Base-by-base conservation (phyloP, 2,888 invertebrate genomes). In the Hydrotaea cyrtoneurina region DNA sequence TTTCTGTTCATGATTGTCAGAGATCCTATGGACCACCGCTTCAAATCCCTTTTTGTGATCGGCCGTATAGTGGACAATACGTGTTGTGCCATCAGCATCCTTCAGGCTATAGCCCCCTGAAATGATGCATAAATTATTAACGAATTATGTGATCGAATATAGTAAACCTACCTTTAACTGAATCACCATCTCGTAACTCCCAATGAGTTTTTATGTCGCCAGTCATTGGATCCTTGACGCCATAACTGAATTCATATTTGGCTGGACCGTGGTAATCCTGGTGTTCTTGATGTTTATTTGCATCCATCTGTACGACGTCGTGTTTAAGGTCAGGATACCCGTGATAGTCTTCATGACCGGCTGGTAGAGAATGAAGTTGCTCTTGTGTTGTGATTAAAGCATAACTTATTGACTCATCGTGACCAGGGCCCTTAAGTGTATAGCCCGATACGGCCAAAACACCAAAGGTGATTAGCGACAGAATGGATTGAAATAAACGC, bases 151-250 rank as follows among this genome's bases (percentile, higher is more conserved):
- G 31, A 31, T 39, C 11, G 8, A 39, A 11, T 8, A 39, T 36
- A 36, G 3, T 10, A 39, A 55, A 55, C 71, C 71, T 17, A 85
- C 86, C 86, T 19, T 81, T 93, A 17, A 93, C 93, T 73, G 88
- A 87, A 86, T 93, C 93, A 13, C 93, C 93, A 86, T 93, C 92
- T 66, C 93, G 91, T 77, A 91, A 90, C 87, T 93, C 93, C 88
- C 91, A 90, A 81, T 92, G 92, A 71, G 91, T 90, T 80, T 93
- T 92, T 39, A 91, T 88, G 83, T 93, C 93, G 13, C 92, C 92
- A 3, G 92, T 92, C 64, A 92, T 92, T 0, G 90, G 88, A 84
- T 92, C 92, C 23, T 91, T 90, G 8, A 93, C 92, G 19, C 91
- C 92, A 86, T 92, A 93, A 82, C 91, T 90, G 86, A 90, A 93